Base-by-base conservation (phyloP, 2,113 vertebrate species). In the Panurus biarmicus region DNA sequence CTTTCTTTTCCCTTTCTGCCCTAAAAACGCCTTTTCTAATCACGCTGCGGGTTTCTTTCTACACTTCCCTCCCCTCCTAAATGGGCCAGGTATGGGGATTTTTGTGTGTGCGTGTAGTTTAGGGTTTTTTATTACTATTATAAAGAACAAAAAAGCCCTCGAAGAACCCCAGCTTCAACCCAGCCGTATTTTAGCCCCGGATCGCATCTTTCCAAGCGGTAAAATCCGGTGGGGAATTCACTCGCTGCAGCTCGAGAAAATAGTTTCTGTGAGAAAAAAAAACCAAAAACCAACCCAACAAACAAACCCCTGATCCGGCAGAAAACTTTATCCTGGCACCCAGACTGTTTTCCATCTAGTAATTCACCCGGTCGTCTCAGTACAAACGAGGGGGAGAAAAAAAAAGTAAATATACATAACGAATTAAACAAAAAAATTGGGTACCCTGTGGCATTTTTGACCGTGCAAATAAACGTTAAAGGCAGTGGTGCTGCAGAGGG, bases 11-110 rank as follows among this genome's bases (percentile, higher is more conserved):
- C 35, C 28, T 31, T 44, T 17, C 31, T 8, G 5, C 69, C 47
- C 28, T 36, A 23, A 80, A 58, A 15, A 0, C 0, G 3, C 17
- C 0, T 36, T 56, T 72, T 69, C 35, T 57, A 15, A 60, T 7
- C 53, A 11, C 7, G 1, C 23, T 7, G 29, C 20, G 2, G 7
- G 0, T 45, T 65, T 58, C 5, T 48, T 69, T 47, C 29, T 18
- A 4, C 2, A 0, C 7, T 13, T 0, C 1, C 5, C 10, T n/a
- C n/a, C n/a, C 3, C 17, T 14, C 54, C 18, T 23, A 70, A 50
- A 35, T 0, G 3, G 4, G 7, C 5, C 11, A 51, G 20, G 50
- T 35, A 3, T 8, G 38, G 0, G 4, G 3, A 1, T 20, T 44
- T n/a, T 47, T 21, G 18, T 36, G 33, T 4, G 12, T 8, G 4